Percentiles rank a stretch among this genome's conserved stretches.
Evolutionary conservation across 2,797 vertebrate genomes (phyloP).

Genomic region (Pristis pectinata): DNA sequence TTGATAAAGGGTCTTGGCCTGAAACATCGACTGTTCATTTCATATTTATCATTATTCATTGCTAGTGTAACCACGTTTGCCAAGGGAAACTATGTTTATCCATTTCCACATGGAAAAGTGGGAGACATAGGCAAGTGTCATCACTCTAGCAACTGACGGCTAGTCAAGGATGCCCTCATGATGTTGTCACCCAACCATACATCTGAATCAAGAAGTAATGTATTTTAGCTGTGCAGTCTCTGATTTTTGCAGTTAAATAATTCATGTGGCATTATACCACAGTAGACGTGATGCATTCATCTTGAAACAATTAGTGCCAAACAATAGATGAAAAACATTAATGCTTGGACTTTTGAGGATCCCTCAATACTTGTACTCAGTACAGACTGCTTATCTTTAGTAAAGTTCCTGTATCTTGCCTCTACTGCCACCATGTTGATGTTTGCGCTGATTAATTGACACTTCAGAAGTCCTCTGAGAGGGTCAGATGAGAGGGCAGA

Average conservation of each 20-base stretch:
- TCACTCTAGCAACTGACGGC: too few relatives aligned
- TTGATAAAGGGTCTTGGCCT: too few relatives aligned
- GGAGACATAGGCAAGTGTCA: neutral
- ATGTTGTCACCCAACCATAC: neutral
- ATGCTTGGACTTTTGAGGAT: neutral
- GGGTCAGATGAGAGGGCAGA: neutral
- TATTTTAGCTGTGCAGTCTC: neutral
- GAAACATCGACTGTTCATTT: too few relatives aligned
- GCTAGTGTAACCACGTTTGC: neutral
- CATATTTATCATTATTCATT: too few relatives aligned
- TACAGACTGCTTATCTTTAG: neutral
- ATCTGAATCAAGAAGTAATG: neutral
- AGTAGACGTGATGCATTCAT: neutral
- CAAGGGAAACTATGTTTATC: neutral
- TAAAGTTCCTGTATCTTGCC: neutral
- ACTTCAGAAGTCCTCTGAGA: neutral
- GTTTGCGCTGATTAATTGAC: neutral
- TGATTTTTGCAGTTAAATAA: neutral
- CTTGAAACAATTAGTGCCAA: neutral
- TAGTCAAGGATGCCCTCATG: too few relatives aligned
- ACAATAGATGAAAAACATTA: neutral
- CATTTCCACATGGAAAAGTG: neutral
- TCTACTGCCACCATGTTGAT: neutral
- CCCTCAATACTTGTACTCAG: neutral
- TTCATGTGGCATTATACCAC: neutral